Conservation (phyloP, 2,113 vertebrate genomes). For the Meriones unguiculatus region DNA sequence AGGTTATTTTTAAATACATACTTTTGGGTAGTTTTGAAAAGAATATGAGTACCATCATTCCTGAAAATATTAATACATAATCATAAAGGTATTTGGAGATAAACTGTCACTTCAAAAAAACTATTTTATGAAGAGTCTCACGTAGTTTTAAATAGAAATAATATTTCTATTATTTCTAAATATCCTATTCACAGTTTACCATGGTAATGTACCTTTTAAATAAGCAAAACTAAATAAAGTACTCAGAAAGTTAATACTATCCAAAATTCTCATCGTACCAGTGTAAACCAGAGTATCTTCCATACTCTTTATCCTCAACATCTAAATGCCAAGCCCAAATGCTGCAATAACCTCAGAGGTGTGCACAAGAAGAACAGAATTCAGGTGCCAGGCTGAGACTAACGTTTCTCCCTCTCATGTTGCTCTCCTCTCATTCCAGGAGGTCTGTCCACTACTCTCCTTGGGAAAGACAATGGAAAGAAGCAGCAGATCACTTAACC, state of each 20-base stretch:
- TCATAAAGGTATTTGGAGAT: slow-evolving; percentile 61
- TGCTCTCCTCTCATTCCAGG: background rate
- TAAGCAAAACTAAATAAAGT: slow-evolving; percentile 73
- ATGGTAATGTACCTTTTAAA: slow-evolving; percentile 70
- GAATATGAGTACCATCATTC: slow-evolving; percentile 5
- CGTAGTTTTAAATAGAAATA: slow-evolving; percentile 64
- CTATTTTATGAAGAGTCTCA: slow-evolving; percentile 40
- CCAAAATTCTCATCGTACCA: slow-evolving; percentile 26
- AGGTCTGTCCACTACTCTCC: background rate
- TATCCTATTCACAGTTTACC: slow-evolving; percentile 70
- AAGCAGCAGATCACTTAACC: background rate
- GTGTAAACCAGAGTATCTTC: slow-evolving; percentile 28
- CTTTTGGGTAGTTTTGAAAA: slow-evolving; percentile 58
- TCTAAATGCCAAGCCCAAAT: background rate
- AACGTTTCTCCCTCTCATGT: background rate
- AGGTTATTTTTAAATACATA: slow-evolving; percentile 55
- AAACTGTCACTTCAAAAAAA: slow-evolving; percentile 48
- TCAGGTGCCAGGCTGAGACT: background rate
- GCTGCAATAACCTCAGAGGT: background rate
- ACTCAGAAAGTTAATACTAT: slow-evolving; percentile 63
- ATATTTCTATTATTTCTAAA: too few relatives aligned
- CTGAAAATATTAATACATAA: slow-evolving; percentile 60
- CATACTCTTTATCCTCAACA: slow-evolving; percentile 40
- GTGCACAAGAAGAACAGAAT: background rate
- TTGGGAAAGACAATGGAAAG: background rate